Base-by-base conservation (phyloP, 2,113 vertebrate species). In the Silurus meridionalis region DNA sequence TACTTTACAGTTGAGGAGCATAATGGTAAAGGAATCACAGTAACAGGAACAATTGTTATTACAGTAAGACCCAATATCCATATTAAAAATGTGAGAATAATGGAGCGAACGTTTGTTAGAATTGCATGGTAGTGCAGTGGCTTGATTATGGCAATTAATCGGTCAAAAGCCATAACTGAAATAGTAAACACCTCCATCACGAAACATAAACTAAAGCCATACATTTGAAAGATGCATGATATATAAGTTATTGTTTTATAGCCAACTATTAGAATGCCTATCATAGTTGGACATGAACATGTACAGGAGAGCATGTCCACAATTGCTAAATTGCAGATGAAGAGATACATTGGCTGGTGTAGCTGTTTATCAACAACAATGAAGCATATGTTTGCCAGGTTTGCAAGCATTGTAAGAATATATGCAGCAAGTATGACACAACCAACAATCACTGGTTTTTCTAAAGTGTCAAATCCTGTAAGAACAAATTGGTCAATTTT, bases 331-430 rank as follows among this genome's bases (percentile, higher is more conserved):
- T 92, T 89, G 25, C 91, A 90, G 50, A 91, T 89, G 9, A 91
- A 83, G 53, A 92, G 9, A 72, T 89, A 92, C 91, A 91, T 92
- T 11, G 91, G 91, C 83, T 91, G 90, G 61, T 92, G 89, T 61
- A 91, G 55, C 52, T 23, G 87, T 67, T 86, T 87, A 80, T 91
- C 90, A 66, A 1, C 71, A 28, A 87, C 46, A 74, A 90, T 86
- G 1, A 90, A 87, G 5, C 83, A 60, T 48, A 91, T 90, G 61
- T 89, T 91, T 5, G 64, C 46, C 1, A 67, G 13, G 77, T 90
- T 92, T 61, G 52, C 83, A 28, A 90, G 0, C 71, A 88, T 4
- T n/a, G 57, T 4, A 46, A 91, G 0, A 64, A 87, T 3, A 55
- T 90, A 91, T 3, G 17, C 28, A 15, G 83, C n/a, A 50, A 91